Percentiles rank a stretch among this genome's conserved stretches.
These are phyloP conservation scores for Anguilla megastoma DNA, from an alignment of 2,797 vertebrate species.

Conservation along the genomic window DNA sequence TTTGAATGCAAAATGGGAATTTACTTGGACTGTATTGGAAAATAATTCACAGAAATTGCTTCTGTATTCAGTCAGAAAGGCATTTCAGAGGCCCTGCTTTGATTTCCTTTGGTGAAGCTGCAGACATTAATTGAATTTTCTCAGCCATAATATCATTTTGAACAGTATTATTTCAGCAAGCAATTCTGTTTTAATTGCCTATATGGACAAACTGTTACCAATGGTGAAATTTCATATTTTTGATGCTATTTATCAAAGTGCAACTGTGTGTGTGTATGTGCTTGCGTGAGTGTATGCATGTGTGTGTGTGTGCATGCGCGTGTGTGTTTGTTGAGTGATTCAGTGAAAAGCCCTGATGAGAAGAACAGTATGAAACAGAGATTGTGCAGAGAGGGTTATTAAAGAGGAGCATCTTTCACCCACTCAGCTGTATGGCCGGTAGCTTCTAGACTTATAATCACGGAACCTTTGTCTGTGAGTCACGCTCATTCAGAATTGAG, in stretches of 20 bases:
- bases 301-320: neutral
- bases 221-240: neutral
- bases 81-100: neutral
- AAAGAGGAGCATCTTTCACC: neutral
- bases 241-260: neutral
- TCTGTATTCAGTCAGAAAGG: neutral
- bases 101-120: neutral
- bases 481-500: constrained; percentile 22
- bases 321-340: neutral
- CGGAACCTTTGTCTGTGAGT: neutral
- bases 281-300: neutral
- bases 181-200: neutral
- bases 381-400: neutral
- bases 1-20: neutral
- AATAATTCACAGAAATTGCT: neutral
- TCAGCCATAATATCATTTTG: neutral
- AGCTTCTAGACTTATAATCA: constrained; percentile 2
- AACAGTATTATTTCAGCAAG: neutral
- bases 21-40: neutral
- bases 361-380: neutral
- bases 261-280: neutral
- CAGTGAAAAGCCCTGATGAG: neutral
- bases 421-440: neutral
- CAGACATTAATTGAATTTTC: neutral
- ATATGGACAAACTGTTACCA: neutral